Evolutionary conservation across 2,113 vertebrate genomes (phyloP), one percentile per base, ranked within the genome.

Genomic region (Misgurnus mizolepis): DNA sequence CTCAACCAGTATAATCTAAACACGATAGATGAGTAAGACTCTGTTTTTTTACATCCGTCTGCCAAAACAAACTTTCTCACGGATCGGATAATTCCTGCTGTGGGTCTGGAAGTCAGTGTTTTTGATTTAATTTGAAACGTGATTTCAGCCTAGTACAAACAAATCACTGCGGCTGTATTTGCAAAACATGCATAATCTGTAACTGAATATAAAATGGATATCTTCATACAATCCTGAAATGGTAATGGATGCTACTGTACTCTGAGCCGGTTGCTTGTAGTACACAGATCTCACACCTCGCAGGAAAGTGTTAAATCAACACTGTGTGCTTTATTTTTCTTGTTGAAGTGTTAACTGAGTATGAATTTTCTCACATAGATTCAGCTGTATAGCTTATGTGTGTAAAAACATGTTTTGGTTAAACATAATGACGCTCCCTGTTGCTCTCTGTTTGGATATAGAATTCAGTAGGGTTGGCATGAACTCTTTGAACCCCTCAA

Each of bases 1-100:
- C 76, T 39, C 10, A 67, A 14, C 11, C 70, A 79, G 79, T 55
- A 70, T 56, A 74, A 84, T 78, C 83, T 45, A 58, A 84, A 72
- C 43, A 40, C 39, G 43, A 70, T 49, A 49, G 60, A 76, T 11
- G 73, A 82, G 78, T 68, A 67, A 67, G 56, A 81, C 41, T 15
- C 12, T 9, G 47, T 41, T 43, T 45, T 67, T 67, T 74, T 58
- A 67, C 50, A 15, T 27, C 17, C 41, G 12, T 27, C 61, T 58
- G 50, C 79, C 71, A 81, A 73, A 81, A 75, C 64, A 64, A 64
- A 76, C 22, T 76, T 64, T 76, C 73, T 76, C 60, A 62, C 43
- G 9, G 64, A 50, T 50, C n/a, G 43, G 56, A 61, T 27, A 27
- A 60, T 55, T 60, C 39, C 53, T 45, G 17, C n/a, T 73, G 27